Evolutionary conservation across 2,888 invertebrate species (phyloP).

Genomic region (Platycnemis pennipes): DNA sequence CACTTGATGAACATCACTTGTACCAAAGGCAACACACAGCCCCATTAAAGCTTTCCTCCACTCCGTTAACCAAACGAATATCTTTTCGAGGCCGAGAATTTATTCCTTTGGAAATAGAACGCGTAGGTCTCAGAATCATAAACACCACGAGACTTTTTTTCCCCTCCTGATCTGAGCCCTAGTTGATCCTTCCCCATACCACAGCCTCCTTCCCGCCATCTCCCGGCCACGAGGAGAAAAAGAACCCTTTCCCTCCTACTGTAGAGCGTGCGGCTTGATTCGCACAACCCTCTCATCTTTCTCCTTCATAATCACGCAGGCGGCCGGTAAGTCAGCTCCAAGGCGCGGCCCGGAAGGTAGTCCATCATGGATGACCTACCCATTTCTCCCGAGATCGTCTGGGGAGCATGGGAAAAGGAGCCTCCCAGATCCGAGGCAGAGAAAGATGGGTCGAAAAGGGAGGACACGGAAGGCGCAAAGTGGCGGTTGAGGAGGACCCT

Average conservation of each 20-base stretch:
- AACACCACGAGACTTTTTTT: background rate
- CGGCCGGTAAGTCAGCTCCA: background rate
- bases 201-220: background rate
- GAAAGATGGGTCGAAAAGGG: background rate
- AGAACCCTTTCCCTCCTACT: background rate
- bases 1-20: background rate
- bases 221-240: too few species aligned
- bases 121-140: background rate
- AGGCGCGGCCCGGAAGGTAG: background rate
- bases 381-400: background rate
- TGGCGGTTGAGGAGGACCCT: background rate
- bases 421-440: background rate
- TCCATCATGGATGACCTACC: constrained; percentile 24
- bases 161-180: background rate
- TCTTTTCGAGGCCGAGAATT: background rate
- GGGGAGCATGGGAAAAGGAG: background rate
- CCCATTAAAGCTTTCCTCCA: background rate
- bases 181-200: background rate
- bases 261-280: background rate
- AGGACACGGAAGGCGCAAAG: background rate
- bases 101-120: constrained; percentile 21
- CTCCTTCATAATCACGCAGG: constrained; percentile 17
- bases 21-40: background rate
- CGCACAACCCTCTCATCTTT: constrained; percentile 6
- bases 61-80: background rate